A percentile compares a stretch with the other conserved stretches of the same genome.
Conservation (phyloP, 1,140 invertebrate species). For the Arion vulgaris region DNA sequence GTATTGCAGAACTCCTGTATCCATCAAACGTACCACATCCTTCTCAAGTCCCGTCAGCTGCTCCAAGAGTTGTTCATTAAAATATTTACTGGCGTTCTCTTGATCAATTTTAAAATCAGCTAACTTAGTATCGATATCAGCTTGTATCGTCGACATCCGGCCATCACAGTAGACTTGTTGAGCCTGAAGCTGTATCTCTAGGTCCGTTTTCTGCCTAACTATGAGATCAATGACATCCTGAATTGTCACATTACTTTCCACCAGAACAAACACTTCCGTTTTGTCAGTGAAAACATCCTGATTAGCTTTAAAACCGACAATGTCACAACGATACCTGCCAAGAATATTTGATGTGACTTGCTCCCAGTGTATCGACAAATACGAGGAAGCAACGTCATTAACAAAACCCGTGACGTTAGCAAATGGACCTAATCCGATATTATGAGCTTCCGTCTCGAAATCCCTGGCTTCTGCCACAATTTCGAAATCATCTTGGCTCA, state of each 20-base stretch:
- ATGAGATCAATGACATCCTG: background rate
- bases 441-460: no score
- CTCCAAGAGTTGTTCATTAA: background rate
- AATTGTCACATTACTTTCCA: background rate
- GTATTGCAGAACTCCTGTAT: background rate
- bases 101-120: background rate
- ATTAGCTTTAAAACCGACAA: background rate
- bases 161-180: background rate
- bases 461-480: background rate
- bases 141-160: background rate
- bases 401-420: background rate
- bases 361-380: background rate
- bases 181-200: background rate
- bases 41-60: background rate
- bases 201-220: background rate
- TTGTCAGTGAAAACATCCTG: background rate
- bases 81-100: background rate
- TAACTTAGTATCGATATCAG: background rate
- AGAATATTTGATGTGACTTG: background rate
- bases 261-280: background rate
- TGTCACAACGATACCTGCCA: slow-evolving; percentile 1
- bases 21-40: background rate
- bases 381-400: background rate
- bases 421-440: background rate
- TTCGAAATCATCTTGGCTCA: background rate